These are phyloP conservation scores for Chloroceryle amazona DNA, from an alignment of 2,797 vertebrate genomes.

Conservation along the genomic window DNA sequence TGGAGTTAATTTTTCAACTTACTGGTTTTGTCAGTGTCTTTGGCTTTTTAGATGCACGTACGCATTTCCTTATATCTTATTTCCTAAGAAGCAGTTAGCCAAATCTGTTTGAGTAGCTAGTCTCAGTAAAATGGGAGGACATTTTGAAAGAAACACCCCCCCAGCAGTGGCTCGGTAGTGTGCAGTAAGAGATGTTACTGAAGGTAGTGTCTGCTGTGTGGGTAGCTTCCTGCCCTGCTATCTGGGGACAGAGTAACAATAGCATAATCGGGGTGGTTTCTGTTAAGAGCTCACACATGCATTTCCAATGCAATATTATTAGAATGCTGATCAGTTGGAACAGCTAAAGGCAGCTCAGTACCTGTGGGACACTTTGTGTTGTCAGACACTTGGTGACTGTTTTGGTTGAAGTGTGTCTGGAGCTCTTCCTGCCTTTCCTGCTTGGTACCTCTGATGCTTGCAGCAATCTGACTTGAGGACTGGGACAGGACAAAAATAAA, in stretches of 20 bases:
- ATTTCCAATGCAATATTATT: neutral
- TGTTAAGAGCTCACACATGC: neutral
- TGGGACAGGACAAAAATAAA: neutral
- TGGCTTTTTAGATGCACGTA: fast-evolving
- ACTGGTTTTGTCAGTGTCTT: neutral
- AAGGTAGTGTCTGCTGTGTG: neutral
- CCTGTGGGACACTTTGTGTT: neutral
- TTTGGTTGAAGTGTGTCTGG: neutral
- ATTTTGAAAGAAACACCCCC: neutral
- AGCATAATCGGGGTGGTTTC: neutral
- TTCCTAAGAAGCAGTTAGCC: neutral
- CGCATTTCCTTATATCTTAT: neutral
- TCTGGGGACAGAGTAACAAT: neutral
- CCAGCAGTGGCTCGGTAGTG: neutral
- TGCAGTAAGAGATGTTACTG: neutral
- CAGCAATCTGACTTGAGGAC: neutral
- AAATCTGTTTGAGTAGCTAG: neutral
- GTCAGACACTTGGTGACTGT: neutral
- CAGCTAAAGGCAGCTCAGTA: neutral
- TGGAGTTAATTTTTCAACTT: neutral
- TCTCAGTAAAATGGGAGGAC: neutral
- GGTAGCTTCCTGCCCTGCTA: neutral
- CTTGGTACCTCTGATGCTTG: neutral
- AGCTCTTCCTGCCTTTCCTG: neutral
- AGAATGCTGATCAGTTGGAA: neutral